Evolutionary conservation across 2,888 invertebrate species (phyloP).

Genomic region (Syrista parreyssii): DNA sequence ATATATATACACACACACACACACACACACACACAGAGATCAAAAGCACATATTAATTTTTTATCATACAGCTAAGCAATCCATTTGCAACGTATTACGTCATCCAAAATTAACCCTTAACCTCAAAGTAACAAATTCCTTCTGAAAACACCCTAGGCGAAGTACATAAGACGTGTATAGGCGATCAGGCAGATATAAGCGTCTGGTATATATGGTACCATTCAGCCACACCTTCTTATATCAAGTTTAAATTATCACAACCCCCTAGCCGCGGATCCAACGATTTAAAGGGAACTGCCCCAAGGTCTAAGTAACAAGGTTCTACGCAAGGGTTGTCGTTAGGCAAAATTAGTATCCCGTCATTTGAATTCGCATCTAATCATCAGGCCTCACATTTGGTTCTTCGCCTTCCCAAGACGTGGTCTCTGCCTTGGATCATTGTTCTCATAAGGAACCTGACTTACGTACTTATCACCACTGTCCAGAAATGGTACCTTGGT

Average conservation of each 20-base stretch:
- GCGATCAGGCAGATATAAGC: not conserved
- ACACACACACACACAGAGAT: not conserved
- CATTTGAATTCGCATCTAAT: not conserved
- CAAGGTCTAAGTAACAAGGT: slow-evolving; percentile 32
- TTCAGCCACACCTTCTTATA: slow-evolving; percentile 8
- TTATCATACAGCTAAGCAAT: not conserved
- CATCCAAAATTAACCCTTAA: not conserved
- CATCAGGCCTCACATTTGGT: not conserved
- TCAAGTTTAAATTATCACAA: slow-evolving; percentile 37
- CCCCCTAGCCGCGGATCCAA: slow-evolving; percentile 30
- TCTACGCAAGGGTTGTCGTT: not conserved
- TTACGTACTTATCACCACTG: slow-evolving; percentile 13
- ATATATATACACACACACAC: not conserved
- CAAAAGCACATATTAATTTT: not conserved
- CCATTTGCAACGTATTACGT: not conserved
- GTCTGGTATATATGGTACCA: not conserved
- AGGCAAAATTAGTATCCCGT: not conserved
- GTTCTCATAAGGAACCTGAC: not conserved
- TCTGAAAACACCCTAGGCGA: not conserved
- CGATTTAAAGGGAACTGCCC: slow-evolving; percentile 33
- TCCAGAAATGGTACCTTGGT: slow-evolving; percentile 18
- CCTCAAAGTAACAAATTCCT: not conserved
- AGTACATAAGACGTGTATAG: not conserved
- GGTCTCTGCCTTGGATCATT: not conserved
- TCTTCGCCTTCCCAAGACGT: not conserved